Evolutionary conservation across 2,888 invertebrate genomes (phyloP).

Genomic region (Orgyia antiqua): DNA sequence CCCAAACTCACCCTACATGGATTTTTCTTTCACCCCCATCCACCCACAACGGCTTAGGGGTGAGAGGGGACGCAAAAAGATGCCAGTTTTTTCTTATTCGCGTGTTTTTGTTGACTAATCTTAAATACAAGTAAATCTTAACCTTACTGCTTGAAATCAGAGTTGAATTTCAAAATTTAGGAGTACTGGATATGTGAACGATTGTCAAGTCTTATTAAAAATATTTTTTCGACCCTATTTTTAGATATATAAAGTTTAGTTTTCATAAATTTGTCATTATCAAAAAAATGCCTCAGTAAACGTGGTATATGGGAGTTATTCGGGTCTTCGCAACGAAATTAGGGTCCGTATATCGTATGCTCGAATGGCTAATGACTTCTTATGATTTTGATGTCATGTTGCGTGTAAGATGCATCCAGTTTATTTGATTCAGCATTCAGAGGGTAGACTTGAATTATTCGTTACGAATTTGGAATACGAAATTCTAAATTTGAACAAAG

Average conservation of each 20-base stretch:
- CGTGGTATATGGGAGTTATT: conserved; percentile 58
- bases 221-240: conserved; percentile 26
- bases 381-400: conserved; percentile 73
- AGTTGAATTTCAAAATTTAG: conserved; percentile 23
- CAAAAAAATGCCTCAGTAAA: conserved; percentile 50
- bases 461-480: conserved; percentile 30
- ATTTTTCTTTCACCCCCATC: conserved; percentile 64
- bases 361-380: conserved; percentile 73
- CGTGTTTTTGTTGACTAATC: conserved; percentile 65
- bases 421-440: conserved; percentile 52
- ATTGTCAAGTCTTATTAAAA: conserved; percentile 43
- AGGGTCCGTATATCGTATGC: conserved; percentile 56
- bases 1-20: conserved; percentile 42
- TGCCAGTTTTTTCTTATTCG: conserved; percentile 66
- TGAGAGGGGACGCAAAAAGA: conserved; percentile 70
- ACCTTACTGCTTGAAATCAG: conserved; percentile 17
- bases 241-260: conserved; percentile 11
- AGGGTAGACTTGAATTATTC: conserved; percentile 45
- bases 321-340: conserved; percentile 54
- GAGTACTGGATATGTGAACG: conserved; percentile 49
- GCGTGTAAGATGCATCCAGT: conserved; percentile 53
- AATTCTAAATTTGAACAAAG: conserved; percentile 16
- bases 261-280: conserved; percentile 22
- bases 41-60: conserved; percentile 54
- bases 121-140: conserved; percentile 19